Evolutionary conservation across 2,113 vertebrate genomes (phyloP).

Genomic region (Toxostoma redivivum): DNA sequence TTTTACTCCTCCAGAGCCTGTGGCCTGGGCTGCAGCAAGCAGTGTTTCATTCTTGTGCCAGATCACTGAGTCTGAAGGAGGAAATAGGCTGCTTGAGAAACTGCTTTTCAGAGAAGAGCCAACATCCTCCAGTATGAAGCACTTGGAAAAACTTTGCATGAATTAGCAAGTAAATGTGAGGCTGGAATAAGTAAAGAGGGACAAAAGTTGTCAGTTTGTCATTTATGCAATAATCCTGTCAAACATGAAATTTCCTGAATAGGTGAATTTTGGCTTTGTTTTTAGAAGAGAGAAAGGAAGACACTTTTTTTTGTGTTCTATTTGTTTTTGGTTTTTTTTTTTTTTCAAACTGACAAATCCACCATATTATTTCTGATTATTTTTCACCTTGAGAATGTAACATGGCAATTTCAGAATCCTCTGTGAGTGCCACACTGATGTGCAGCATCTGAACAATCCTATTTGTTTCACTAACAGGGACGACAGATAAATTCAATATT

Average conservation of each 20-base stretch:
- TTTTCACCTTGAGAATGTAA: not conserved
- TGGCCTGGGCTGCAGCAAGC: not conserved
- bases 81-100: conserved; percentile 16
- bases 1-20: not conserved
- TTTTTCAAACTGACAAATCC: not conserved
- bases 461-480: not conserved
- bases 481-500: not conserved
- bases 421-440: not conserved
- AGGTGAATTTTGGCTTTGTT: conserved; percentile 24
- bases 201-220: conserved; percentile 38
- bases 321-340: not conserved
- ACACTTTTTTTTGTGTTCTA: not conserved
- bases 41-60: not conserved
- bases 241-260: not conserved
- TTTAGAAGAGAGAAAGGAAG: not conserved
- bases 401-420: not conserved
- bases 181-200: conserved; percentile 38
- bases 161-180: conserved; percentile 57
- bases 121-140: conserved; percentile 9
- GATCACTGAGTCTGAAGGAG: not conserved
- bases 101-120: conserved; percentile 3
- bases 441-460: not conserved
- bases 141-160: conserved; percentile 49
- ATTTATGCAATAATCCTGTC: conserved; percentile 13
- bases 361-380: not conserved